Base-by-base conservation (phyloP, 1,140 invertebrate genomes). In the Aradophagus sp. region DNA sequence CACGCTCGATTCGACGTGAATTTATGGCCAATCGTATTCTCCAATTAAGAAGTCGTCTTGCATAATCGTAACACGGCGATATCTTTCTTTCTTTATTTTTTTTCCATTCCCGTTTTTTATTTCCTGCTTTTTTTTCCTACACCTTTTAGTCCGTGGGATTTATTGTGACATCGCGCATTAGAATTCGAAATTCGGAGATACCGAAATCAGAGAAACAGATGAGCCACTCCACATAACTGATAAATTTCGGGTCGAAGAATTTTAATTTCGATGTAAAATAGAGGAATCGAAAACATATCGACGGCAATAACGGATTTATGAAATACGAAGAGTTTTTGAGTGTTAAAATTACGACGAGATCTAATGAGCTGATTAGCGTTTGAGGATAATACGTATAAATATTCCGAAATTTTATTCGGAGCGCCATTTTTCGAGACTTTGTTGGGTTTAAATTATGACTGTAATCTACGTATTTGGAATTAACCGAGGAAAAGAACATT, bases 151-250 rank as follows among this genome's bases (percentile, higher is more conserved):
- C 34, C 48, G 23, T 17, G 27, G 61, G 56, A 66, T 72, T 72
- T 72, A 66, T 72, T 66, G 56, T 72, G 69, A 66, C 69, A 72
- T 16, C 50, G 56, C 61, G 56, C 69, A 72, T 72, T 72, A 72
- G 56, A 72, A 72, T 72, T 72, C 69, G 32, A 67, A 62, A 45
- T 47, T 35, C 38, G 38, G 12, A 66, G 52, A 66, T 66, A 61
- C 42, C 36, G 29, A 59, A 59, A 59, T 63, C 45, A 34, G 32
- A 45, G 53, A 59, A 71, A 71, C 35, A 65, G 68, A 71, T 59
- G 53, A 61, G 55, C 55, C 68, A 66, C 47, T 66, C 41, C 35
- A 61, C 41, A 56, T 61, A 61, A 56, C 55, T 55, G 42, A 66
- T 72, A 66, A 72, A 72, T 72, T 72, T 56, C 39, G 38, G 55